These are phyloP conservation scores for Agelastica alni DNA, from an alignment of 2,888 invertebrate species.

Conservation along the genomic window DNA sequence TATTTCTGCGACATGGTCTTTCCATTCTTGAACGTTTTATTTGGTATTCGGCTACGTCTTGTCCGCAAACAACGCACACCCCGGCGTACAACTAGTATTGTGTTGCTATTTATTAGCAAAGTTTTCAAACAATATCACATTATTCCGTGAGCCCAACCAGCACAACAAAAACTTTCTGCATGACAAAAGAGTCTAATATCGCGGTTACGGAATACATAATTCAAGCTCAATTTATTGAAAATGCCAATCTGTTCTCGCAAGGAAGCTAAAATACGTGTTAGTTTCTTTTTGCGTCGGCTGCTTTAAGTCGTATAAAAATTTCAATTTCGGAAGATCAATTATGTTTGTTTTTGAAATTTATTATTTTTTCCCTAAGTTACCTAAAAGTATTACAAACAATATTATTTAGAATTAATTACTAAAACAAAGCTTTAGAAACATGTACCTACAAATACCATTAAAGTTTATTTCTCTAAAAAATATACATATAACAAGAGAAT, in stretches of 20 bases:
- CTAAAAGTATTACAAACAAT: too few relatives aligned
- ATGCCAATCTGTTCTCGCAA: slow-evolving; percentile 21
- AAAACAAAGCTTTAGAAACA: too few relatives aligned
- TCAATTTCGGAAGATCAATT: too few relatives aligned
- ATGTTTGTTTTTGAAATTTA: too few relatives aligned
- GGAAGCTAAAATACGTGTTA: neutral
- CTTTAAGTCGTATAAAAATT: too few relatives aligned
- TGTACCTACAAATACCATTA: too few relatives aligned
- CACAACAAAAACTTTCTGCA: slow-evolving; percentile 33
- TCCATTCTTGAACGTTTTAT: slow-evolving; percentile 18
- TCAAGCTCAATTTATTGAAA: slow-evolving; percentile 33
- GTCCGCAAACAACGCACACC: slow-evolving; percentile 25
- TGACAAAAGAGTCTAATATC: slow-evolving; percentile 37
- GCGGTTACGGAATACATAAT: slow-evolving; percentile 29
- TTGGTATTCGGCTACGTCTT: slow-evolving; percentile 16
- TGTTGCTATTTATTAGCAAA: slow-evolving; percentile 43
- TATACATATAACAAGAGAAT: too few relatives aligned
- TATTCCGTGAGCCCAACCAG: slow-evolving; percentile 29
- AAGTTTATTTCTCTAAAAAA: too few relatives aligned
- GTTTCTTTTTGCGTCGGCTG: too few relatives aligned
- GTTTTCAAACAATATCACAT: slow-evolving; percentile 34
- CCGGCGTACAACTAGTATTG: slow-evolving; percentile 21
- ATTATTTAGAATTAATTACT: too few relatives aligned
- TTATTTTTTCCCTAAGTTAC: too few relatives aligned
- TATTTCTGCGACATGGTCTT: slow-evolving; percentile 10